Conservation (phyloP, 1,140 invertebrate genomes). For the Cheumatopsyche charites region DNA sequence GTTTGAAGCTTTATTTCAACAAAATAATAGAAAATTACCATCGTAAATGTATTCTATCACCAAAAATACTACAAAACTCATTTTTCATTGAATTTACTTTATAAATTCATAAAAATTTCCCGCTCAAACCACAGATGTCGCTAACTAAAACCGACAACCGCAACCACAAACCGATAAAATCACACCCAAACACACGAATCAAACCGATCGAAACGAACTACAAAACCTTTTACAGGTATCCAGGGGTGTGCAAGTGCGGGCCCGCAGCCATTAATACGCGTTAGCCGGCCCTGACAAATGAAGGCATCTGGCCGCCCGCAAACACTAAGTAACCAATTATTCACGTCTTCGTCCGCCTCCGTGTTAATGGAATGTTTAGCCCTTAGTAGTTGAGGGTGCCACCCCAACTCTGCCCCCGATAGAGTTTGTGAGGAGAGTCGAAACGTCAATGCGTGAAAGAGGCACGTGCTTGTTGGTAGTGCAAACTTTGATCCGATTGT, state of each 20-base stretch:
- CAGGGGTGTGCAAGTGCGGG: neutral
- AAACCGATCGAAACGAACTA: conserved; percentile 43
- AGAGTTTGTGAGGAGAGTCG: neutral
- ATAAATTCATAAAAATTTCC: no score
- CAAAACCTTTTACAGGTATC: no score
- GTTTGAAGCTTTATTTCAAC: no score
- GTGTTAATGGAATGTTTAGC: conserved; percentile 39
- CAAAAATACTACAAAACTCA: no score
- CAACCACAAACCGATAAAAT: no score
- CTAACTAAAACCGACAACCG: no score
- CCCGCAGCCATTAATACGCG: conserved; percentile 40
- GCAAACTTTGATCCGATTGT: neutral
- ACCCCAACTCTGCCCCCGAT: neutral
- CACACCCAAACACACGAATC: no score
- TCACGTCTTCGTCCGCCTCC: conserved; percentile 26
- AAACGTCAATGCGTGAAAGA: conserved; percentile 29
- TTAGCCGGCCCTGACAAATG: conserved; percentile 42
- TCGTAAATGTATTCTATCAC: no score
- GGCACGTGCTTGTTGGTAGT: neutral
- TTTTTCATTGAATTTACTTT: no score
- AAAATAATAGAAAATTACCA: no score
- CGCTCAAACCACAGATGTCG: no score
- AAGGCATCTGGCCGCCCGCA: conserved; percentile 38
- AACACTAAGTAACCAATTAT: conserved; percentile 36
- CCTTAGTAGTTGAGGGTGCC: neutral